phyloP scores from a whole-genome alignment of 2,797 vertebrate species.

The Brotula barbata region DNA sequence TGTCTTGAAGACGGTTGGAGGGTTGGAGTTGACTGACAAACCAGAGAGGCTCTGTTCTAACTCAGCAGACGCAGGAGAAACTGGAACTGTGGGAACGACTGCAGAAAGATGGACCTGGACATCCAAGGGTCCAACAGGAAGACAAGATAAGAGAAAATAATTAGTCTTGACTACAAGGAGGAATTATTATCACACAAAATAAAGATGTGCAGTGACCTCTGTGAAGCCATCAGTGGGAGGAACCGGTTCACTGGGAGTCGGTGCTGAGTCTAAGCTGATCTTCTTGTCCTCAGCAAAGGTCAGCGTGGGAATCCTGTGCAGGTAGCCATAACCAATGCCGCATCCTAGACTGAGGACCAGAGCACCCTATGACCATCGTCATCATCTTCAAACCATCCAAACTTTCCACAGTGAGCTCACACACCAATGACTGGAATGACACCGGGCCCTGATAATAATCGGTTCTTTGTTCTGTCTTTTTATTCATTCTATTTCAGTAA shows the following conservation, averaged over 20 bases:
- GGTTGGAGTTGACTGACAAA: constrained; percentile 82
- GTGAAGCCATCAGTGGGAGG: constrained; percentile 90
- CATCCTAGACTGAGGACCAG: constrained; percentile 87
- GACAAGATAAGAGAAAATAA: no score
- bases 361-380: no score
- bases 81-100: constrained; percentile 78
- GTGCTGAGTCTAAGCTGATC: constrained; percentile 82
- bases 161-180: no score
- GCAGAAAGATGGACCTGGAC: constrained; percentile 92
- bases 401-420: no score
- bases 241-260: constrained; percentile 73
- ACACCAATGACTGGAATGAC: no score
- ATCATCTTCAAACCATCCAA: not conserved
- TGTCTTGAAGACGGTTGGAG: constrained; percentile 54
- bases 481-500: no score
- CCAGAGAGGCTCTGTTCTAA: constrained; percentile 83
- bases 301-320: constrained; percentile 95
- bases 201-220: constrained; percentile 77
- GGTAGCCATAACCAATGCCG: constrained; percentile 95
- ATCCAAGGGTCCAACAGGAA: constrained; percentile 1
- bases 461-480: no score
- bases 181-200: no score
- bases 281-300: constrained; percentile 88
- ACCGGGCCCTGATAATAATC: no score
- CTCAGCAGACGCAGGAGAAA: constrained; percentile 77